Percentiles rank a stretch among this genome's conserved stretches.
Conservation (phyloP, 2,888 invertebrate species). For the Scaptodrosophila latifasciaeformis region DNA sequence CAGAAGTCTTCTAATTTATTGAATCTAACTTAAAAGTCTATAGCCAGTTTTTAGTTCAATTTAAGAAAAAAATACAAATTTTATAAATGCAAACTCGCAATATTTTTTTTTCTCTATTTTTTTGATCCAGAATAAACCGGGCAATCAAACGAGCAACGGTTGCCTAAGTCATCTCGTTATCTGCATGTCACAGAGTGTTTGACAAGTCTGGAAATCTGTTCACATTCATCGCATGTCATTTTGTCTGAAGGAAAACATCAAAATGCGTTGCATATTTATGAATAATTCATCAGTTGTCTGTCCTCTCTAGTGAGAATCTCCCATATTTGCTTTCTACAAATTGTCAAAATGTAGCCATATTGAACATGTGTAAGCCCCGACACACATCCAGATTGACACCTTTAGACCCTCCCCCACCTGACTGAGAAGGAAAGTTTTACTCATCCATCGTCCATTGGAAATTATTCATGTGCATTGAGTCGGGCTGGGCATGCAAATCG, state of each 20-base stretch:
- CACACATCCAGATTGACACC: neutral
- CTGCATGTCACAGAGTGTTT: constrained; percentile 14
- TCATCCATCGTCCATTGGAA: constrained; percentile 13
- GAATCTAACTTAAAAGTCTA: too few relatives aligned
- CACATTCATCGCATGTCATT: constrained; percentile 25
- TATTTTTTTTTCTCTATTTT: too few relatives aligned
- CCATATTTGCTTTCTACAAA: constrained; percentile 15
- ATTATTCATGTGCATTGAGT: constrained; percentile 14
- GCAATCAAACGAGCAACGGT: too few relatives aligned
- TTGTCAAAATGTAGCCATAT: constrained; percentile 16
- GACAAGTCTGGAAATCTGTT: constrained; percentile 5
- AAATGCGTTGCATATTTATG: constrained; percentile 34
- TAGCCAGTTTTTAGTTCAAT: too few relatives aligned
- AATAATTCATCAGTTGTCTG: constrained; percentile 22
- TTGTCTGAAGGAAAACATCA: constrained; percentile 18
- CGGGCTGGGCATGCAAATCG: constrained; percentile 9
- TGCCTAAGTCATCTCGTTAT: too few relatives aligned
- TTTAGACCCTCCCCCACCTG: neutral
- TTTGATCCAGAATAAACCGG: too few relatives aligned
- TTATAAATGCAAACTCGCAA: too few relatives aligned
- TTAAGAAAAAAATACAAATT: too few relatives aligned
- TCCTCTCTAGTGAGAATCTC: neutral
- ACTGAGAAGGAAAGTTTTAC: constrained; percentile 3
- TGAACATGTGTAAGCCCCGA: constrained; percentile 1
- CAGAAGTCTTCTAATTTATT: too few relatives aligned